Evolutionary conservation across 2,797 vertebrate genomes (phyloP).

Genomic region (Clamator glandarius): DNA sequence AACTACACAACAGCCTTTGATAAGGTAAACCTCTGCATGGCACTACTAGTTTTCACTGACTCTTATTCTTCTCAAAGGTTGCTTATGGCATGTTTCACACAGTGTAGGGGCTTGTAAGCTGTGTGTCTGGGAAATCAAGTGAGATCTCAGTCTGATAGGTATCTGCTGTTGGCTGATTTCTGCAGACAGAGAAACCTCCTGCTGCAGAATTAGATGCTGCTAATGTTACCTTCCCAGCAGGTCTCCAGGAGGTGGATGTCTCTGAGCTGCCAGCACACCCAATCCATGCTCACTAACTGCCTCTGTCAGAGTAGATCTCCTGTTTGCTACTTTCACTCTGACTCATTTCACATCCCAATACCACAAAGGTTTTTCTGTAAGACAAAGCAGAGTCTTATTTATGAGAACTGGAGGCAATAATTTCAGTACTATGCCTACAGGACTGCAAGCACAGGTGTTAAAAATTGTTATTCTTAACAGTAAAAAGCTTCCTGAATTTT

Average conservation of each 20-base stretch:
- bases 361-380: neutral
- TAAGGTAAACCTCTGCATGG: neutral
- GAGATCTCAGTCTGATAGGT: neutral
- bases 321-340: neutral
- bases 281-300: fast-evolving
- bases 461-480: neutral
- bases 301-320: fast-evolving
- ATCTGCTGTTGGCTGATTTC: neutral
- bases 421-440: neutral
- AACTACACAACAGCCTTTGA: neutral
- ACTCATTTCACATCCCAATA: neutral
- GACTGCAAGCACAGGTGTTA: neutral
- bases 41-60: neutral
- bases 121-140: neutral
- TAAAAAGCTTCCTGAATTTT: neutral
- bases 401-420: neutral
- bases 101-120: fast-evolving
- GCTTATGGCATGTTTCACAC: fast-evolving
- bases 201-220: neutral
- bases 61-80: neutral
- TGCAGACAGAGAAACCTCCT: neutral
- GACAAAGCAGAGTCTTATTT: neutral
- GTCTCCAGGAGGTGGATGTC: neutral
- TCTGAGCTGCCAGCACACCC: neutral
- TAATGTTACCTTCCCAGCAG: neutral